Evolutionary conservation across 2,888 invertebrate genomes (phyloP), one percentile per base, ranked within the genome.

Genomic region (Campoletis raptor): DNA sequence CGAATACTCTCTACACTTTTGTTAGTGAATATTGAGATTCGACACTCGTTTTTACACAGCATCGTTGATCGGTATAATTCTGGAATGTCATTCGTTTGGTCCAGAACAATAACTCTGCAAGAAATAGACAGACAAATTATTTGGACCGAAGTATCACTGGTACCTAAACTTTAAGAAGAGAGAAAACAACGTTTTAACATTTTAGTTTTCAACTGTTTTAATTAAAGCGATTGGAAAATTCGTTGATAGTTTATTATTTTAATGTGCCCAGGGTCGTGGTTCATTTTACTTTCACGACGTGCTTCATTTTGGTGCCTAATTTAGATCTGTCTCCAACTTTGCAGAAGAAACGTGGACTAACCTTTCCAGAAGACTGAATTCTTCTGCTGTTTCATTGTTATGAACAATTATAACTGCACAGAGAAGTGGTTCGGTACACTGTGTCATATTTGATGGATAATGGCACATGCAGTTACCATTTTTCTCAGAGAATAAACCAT

Each of bases 381-480:
- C 15, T 2, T 40, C 61, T 5, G 15, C 36, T 7, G 12, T 21
- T 24, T 81, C 73, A 21, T 52, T 48, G 10, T 77, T 79, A 24
- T 73, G 15, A 2, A 40, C 37, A 10, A 85, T 54, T 21, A 84
- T 85, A 42, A 89, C 40, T 2, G 85, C 85, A 66, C 89, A 90
- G 9, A 87, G 61, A 7, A 67, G 36, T 9, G 80, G 42, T 73
- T 81, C 61, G n/a, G 30, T 72, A 48, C 88, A 88, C 40, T 52
- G 81, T 37, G 52, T 8, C 7, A 81, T 81, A 18, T 36, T 52
- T 82, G 85, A 87, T 5, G 80, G 76, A 40, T 85, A 85, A 54
- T 61, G 57, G 72, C 89, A 90, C 12, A 48, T 45, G 69, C 88
- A 88, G 45, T 57, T 81, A 1, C 74, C 80, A 30, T 87, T 83